A percentile compares a stretch with the other conserved stretches of the same genome.
phyloP scores from a whole-genome alignment of 2,113 vertebrate genomes.

The Nannospalax galili region DNA sequence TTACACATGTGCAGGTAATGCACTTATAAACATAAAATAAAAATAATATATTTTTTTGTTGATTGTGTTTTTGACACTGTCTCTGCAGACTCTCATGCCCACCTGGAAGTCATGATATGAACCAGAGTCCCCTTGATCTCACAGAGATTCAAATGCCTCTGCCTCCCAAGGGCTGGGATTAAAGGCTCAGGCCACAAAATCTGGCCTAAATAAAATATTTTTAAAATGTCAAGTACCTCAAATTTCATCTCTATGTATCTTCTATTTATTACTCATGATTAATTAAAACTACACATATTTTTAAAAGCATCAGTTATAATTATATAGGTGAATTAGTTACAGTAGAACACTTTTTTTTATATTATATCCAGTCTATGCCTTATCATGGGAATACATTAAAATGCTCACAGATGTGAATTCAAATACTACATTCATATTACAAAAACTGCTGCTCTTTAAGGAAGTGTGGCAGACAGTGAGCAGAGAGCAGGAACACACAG shows the following conservation, averaged over 20 bases:
- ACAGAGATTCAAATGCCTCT: no score
- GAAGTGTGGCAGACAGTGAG: not conserved
- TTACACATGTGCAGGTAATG: no score
- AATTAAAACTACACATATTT: not conserved
- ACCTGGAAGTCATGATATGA: no score
- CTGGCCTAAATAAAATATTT: not conserved
- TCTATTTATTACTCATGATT: not conserved
- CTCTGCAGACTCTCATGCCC: no score
- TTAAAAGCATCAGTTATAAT: not conserved
- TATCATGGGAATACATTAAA: not conserved
- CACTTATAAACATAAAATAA: no score
- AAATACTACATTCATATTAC: not conserved
- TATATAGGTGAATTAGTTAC: not conserved
- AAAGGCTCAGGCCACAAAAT: no score
- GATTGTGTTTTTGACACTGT: no score
- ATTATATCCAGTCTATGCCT: not conserved
- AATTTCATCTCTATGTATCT: not conserved
- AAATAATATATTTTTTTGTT: no score
- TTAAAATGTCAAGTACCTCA: not conserved
- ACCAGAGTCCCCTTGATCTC: no score
- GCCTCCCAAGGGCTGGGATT: no score
- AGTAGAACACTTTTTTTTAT: not conserved
- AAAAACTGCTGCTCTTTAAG: not conserved
- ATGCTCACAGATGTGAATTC: not conserved
- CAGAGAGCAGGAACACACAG: not conserved